Percentiles rank a stretch among this genome's conserved stretches.
Evolutionary conservation across 1,140 invertebrate genomes (phyloP).

Genomic region (Calephelis nemesis): DNA sequence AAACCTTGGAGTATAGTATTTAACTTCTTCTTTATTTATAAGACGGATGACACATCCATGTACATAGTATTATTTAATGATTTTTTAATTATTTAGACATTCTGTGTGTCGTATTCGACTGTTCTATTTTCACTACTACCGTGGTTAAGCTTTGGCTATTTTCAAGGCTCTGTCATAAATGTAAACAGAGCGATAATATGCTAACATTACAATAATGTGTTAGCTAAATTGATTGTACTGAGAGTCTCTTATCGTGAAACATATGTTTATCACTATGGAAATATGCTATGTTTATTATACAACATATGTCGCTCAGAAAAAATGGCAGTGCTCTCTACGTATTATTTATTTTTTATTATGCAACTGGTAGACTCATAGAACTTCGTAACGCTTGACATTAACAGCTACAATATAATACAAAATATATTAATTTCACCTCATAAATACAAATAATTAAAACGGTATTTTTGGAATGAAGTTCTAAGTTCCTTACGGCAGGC

Average conservation of each 20-base stretch:
- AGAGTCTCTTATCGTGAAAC: not conserved
- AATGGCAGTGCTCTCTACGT: not conserved
- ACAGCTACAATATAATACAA: too few relatives aligned
- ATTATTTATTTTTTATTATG: not conserved
- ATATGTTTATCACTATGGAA: not conserved
- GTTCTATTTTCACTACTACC: not conserved
- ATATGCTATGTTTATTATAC: not conserved
- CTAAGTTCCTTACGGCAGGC: too few relatives aligned
- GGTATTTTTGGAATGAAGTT: too few relatives aligned
- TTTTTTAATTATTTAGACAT: not conserved
- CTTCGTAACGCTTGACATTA: too few relatives aligned
- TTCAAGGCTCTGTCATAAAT: not conserved
- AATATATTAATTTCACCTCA: too few relatives aligned
- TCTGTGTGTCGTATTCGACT: not conserved
- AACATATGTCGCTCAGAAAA: not conserved
- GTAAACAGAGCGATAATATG: not conserved
- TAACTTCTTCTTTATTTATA: too few relatives aligned
- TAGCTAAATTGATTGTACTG: constrained; percentile 1
- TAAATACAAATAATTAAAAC: too few relatives aligned
- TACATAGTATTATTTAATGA: too few relatives aligned
- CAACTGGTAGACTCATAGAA: not conserved
- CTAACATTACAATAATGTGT: constrained; percentile 7
- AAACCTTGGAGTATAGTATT: too few relatives aligned
- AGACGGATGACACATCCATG: too few relatives aligned
- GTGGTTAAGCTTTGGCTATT: not conserved